Percentiles rank a stretch among this genome's conserved stretches.
These are phyloP conservation scores for Magallana angulata DNA, from an alignment of 1,140 invertebrate species.

Conservation along the genomic window DNA sequence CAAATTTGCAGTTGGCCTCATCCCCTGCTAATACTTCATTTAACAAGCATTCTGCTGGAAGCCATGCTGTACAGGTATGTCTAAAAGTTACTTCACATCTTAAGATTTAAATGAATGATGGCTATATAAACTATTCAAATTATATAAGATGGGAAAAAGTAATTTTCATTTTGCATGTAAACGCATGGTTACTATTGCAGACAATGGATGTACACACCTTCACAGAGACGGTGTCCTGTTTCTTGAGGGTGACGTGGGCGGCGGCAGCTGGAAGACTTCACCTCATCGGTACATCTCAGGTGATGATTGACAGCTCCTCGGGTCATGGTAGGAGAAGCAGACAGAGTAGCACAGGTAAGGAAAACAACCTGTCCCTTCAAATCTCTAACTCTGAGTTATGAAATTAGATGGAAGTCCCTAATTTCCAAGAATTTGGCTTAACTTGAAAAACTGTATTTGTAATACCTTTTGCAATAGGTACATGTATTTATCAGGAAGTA, in stretches of 20 bases:
- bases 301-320: slow-evolving; percentile 73
- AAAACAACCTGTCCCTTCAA: not conserved
- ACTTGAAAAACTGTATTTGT: no score
- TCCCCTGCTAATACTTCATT: slow-evolving; percentile 51
- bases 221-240: slow-evolving; percentile 79
- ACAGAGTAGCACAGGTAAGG: slow-evolving; percentile 80
- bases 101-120: no score
- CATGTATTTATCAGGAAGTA: not conserved
- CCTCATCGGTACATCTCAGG: slow-evolving; percentile 77
- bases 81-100: no score
- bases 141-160: no score
- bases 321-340: slow-evolving; percentile 74
- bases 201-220: slow-evolving; percentile 79
- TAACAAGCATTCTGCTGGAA: slow-evolving; percentile 64
- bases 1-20: slow-evolving; percentile 44
- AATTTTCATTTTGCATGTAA: no score
- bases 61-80: slow-evolving; percentile 72
- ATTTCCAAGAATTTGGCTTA: no score
- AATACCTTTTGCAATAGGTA: no score
- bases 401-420: not conserved
- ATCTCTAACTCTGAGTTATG: not conserved
- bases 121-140: no score
- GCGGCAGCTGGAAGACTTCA: slow-evolving; percentile 81
- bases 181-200: slow-evolving; percentile 63
- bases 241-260: slow-evolving; percentile 81